Base-by-base conservation (phyloP, 1,140 invertebrate genomes). In the Papilio helenus region DNA sequence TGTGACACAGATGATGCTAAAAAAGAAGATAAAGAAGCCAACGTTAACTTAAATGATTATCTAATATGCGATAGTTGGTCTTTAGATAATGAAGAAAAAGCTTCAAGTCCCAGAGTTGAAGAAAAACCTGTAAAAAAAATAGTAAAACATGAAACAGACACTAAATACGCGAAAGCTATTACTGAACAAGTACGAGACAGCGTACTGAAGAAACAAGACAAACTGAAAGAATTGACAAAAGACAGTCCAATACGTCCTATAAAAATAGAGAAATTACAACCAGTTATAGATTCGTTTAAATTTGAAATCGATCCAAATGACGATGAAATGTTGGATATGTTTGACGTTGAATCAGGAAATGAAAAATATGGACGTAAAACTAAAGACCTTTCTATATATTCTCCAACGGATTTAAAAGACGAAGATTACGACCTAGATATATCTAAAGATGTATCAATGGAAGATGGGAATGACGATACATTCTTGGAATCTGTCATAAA, bases 21-120 rank as follows among this genome's bases (percentile, higher is more conserved):
- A 74, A 81, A 82, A 29, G 82, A 85, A 61, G 81, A 85, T 68
- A 92, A 90, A 77, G 92, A 94, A 82, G 86, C 91, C 20, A 87
- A 93, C 61, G 89, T 94, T 2, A 89, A 93, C 80, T 83, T 95
- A 10, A 93, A 88, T 49, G 93, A 95, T 81, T 94, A 89, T 80
- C 84, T 95, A 20, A 88, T 95, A 14, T 95, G 94, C 55, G 94
- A 95, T 76, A 94, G 92, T 83, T 95, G 94, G 94, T 95, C 94
- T 14, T 80, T 94, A 26, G 93, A 94, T 68, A 94, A 92, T 72
- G 93, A 94, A 23, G 92, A 93, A 49, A 94, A 92, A 83, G 87
- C 26, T 39, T 83, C 87, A 0, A 94, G 92, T 68, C 92, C 92
- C 9, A 89, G 86, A 79, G 16, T 79, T n/a, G 83, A 89, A 18